phyloP scores from a whole-genome alignment of 1,140 invertebrate genomes.

The Polypedilum vanderplanki region DNA sequence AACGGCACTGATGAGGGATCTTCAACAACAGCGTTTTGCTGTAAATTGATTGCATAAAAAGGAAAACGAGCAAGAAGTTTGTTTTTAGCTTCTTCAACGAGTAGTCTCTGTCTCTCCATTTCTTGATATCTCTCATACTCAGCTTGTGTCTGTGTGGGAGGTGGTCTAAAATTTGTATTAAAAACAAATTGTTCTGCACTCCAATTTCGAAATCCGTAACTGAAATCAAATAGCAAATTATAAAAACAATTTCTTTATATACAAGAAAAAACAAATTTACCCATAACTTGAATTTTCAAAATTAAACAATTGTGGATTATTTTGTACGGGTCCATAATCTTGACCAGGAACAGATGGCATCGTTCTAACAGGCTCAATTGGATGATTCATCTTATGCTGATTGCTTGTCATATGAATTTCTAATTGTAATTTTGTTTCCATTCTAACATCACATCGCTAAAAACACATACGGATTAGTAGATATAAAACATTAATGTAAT shows the following conservation, averaged over 20 bases:
- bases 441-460: neutral
- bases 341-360: neutral
- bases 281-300: constrained; percentile 14
- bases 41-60: constrained; percentile 12
- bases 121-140: neutral
- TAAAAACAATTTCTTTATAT: neutral
- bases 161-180: neutral
- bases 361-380: neutral
- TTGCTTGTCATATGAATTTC: constrained; percentile 1
- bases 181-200: neutral
- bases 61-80: constrained; percentile 3
- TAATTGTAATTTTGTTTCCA: neutral
- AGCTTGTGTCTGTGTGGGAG: neutral
- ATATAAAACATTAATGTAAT: too few relatives aligned
- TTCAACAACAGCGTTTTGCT: neutral
- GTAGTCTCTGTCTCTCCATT: neutral
- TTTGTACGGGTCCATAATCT: neutral
- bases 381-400: constrained; percentile 7
- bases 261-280: neutral
- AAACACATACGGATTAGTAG: too few relatives aligned
- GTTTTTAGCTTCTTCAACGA: neutral
- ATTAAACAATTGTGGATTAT: constrained; percentile 19
- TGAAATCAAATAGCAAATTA: neutral
- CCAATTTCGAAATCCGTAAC: constrained; percentile 15
- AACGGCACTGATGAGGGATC: neutral